phyloP scores from a whole-genome alignment of 2,797 vertebrate genomes.

The Gambelia wislizenii region DNA sequence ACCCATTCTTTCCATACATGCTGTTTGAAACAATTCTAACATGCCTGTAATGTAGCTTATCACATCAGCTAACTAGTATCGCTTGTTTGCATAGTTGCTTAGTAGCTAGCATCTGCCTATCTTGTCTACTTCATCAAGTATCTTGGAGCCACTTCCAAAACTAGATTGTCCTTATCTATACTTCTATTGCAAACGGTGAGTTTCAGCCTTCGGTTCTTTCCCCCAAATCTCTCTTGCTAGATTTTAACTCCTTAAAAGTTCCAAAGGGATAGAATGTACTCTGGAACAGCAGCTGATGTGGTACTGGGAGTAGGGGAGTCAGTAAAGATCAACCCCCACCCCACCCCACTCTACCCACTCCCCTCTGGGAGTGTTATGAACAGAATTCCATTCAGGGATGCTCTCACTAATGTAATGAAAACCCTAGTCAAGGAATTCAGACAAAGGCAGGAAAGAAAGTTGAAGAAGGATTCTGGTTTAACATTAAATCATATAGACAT shows the following conservation, averaged over 20 bases:
- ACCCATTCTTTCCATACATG: background rate
- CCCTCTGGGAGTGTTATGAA: background rate
- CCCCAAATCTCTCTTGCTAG: background rate
- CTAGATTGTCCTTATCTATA: background rate
- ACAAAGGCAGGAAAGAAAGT: background rate
- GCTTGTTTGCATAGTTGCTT: background rate
- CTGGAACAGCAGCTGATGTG: background rate
- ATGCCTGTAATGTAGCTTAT: background rate
- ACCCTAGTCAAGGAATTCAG: background rate
- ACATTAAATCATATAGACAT: background rate
- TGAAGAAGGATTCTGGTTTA: background rate
- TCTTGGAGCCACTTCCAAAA: background rate
- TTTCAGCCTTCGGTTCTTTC: background rate
- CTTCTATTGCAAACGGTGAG: background rate
- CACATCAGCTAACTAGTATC: background rate
- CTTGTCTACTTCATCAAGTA: slow-evolving; percentile 3
- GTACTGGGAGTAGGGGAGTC: background rate
- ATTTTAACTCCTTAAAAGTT: background rate
- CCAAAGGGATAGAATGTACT: background rate
- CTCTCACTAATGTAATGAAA: background rate
- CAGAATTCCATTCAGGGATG: background rate
- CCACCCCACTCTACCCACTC: too few relatives aligned
- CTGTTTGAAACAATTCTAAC: background rate
- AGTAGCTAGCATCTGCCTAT: background rate
- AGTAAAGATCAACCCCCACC: background rate